Percentiles rank a stretch among this genome's conserved stretches.
Evolutionary conservation across 2,888 invertebrate species (phyloP).

Genomic region (Zygaena filipendulae): DNA sequence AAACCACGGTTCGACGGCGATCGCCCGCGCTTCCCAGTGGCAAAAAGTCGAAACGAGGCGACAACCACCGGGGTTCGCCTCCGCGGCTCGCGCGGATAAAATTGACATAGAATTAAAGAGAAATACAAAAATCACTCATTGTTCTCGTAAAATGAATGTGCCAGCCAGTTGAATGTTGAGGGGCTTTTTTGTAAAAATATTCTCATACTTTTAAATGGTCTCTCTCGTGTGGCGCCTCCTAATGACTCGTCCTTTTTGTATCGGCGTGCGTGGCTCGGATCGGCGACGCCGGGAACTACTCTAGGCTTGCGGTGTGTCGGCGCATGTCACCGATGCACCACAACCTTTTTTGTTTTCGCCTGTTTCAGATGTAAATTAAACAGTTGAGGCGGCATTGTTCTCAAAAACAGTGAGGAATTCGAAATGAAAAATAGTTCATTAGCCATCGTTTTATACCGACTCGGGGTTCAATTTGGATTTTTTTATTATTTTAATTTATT

Average conservation of each 20-base stretch:
- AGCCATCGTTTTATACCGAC: too few species aligned
- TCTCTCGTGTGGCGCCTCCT: conserved; percentile 68
- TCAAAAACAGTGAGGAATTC: conserved; percentile 25
- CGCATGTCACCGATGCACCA: conserved; percentile 58
- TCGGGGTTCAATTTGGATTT: too few species aligned
- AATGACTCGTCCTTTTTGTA: conserved; percentile 66
- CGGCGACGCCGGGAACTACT: conserved; percentile 37
- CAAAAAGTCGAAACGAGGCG: conserved; percentile 53
- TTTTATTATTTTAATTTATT: too few species aligned
- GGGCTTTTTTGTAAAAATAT: conserved; percentile 67
- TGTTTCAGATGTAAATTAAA: conserved; percentile 60
- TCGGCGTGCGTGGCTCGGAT: conserved; percentile 42
- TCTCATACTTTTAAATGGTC: conserved; percentile 68
- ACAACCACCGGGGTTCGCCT: conserved; percentile 60
- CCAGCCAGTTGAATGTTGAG: conserved; percentile 67
- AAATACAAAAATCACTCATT: conserved; percentile 69
- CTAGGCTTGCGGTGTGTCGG: conserved; percentile 61
- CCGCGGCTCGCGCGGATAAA: conserved; percentile 59
- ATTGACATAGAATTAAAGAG: conserved; percentile 68
- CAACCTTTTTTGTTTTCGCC: conserved; percentile 45
- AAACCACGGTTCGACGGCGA: conserved; percentile 47
- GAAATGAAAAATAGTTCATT: conserved; percentile 27
- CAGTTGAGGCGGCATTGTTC: conserved; percentile 59
- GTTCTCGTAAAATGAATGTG: conserved; percentile 70
- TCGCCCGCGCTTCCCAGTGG: conserved; percentile 47